Base-by-base conservation (phyloP, 2,888 invertebrate species). In the Acanthococcus lagerstroemiae region DNA sequence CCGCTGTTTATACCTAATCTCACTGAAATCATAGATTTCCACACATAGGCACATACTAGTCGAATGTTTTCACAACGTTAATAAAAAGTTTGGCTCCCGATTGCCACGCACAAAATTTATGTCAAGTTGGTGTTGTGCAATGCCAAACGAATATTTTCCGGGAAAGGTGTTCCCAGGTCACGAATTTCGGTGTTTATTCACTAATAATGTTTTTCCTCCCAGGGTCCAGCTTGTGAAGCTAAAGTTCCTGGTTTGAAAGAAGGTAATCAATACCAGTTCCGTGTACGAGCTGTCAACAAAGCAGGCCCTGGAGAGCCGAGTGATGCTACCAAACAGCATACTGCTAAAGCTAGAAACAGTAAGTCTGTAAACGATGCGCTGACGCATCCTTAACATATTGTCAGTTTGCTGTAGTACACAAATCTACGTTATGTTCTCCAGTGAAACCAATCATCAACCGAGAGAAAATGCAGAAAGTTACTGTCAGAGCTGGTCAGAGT, bases 371-470 rank as follows among this genome's bases (percentile, higher is more conserved):
- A 50, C 21, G 25, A n/a, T n/a, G n/a, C n/a, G 5, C 37, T 58
- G 12, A 57, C 50, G 17, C 27, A 54, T 27, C 67, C 15, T 57
- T 7, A 19, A 46, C 25, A 45, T 30, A 25, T 46, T 15, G 27
- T 48, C 24, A 46, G 22, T 54, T 54, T 57, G 12, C 22, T n/a
- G n/a, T n/a, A n/a, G n/a, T n/a, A n/a, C n/a, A n/a, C n/a, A n/a
- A n/a, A n/a, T n/a, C n/a, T n/a, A n/a, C n/a, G n/a, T n/a, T n/a
- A 46, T 22, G 15, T 44, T 70, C 76, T 78, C 56, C 79, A 93
- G 93, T 95, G 75, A 93, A 95, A 77, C 99, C 99, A 55, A 82
- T 83, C 72, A 97, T 99, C 76, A 95, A 96, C 77, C 87, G 95
- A 68, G 93, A 94, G 71, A 94, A 95, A 78, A 82, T 96, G 76